These are phyloP conservation scores for Drosophila subobscura DNA, from an alignment of 1,140 invertebrate genomes.

Conservation along the genomic window DNA sequence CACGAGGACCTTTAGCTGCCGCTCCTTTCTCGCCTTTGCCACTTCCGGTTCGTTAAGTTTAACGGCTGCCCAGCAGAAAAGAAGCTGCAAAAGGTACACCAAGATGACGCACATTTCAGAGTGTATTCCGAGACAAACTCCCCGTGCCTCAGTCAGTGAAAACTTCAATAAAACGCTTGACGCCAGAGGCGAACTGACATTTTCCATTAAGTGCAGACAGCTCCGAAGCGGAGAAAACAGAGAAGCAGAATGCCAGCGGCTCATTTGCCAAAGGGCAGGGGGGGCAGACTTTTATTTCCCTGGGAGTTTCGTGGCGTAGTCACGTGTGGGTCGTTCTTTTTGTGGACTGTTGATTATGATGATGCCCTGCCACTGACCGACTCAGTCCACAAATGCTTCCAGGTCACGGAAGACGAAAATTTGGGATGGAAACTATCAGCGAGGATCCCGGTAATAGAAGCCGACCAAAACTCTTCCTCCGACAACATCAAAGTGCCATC, in stretches of 20 bases:
- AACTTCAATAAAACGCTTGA: constrained; percentile 82
- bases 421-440: constrained; percentile 10
- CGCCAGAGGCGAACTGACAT: constrained; percentile 77
- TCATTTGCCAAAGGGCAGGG: constrained; percentile 31
- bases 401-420: constrained; percentile 33
- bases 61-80: constrained; percentile 42
- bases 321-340: constrained; percentile 44
- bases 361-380: constrained; percentile 26
- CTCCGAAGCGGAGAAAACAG: constrained; percentile 34
- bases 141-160: constrained; percentile 45
- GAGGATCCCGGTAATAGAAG: constrained; percentile 34
- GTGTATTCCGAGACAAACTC: constrained; percentile 15
- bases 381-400: constrained; percentile 23
- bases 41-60: constrained; percentile 78
- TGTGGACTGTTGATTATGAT: constrained; percentile 57
- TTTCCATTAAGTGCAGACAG: constrained; percentile 81
- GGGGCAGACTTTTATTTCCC: constrained; percentile 45
- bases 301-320: constrained; percentile 56
- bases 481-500: constrained; percentile 69
- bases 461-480: constrained; percentile 26
- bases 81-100: constrained; percentile 34
- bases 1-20: constrained; percentile 10
- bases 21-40: constrained; percentile 53
- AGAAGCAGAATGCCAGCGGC: constrained; percentile 28
- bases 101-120: constrained; percentile 34